Conservation (phyloP, 2,797 vertebrate genomes). For the Dendrocincla fuliginosa region DNA sequence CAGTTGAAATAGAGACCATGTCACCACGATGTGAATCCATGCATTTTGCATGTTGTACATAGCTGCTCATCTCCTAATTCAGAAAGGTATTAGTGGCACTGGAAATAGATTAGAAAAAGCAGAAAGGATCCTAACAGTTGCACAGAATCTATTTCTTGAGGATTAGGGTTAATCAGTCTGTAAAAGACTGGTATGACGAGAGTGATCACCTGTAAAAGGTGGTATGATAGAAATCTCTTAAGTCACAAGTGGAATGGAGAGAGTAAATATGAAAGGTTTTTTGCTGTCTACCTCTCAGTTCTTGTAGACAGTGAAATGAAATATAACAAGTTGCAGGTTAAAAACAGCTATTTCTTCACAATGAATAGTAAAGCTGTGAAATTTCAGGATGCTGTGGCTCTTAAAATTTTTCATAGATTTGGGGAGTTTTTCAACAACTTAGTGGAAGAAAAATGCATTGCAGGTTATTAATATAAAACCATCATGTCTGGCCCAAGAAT, state of each 20-base stretch:
- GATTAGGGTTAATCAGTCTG: background rate
- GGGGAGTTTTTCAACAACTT: background rate
- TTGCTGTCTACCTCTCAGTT: background rate
- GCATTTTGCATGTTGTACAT: background rate
- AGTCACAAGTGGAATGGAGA: background rate
- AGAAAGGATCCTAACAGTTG: background rate
- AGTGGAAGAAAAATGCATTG: background rate
- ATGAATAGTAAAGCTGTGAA: conserved; percentile 14
- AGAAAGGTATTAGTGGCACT: background rate
- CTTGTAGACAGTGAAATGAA: background rate
- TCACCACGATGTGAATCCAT: background rate
- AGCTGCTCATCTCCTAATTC: background rate
- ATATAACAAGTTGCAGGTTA: background rate
- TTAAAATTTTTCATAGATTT: background rate
- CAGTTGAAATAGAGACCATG: background rate
- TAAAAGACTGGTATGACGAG: background rate
- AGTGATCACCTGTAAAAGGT: background rate
- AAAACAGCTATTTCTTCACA: conserved; percentile 28
- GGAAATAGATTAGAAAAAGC: background rate
- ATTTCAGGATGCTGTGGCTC: background rate
- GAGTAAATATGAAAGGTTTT: background rate
- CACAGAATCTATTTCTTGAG: background rate
- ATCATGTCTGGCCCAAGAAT: background rate
- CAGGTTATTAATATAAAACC: background rate
- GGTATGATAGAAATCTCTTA: background rate